These are phyloP conservation scores for Tylochromis polylepis DNA, from an alignment of 2,113 vertebrate genomes.

Conservation along the genomic window DNA sequence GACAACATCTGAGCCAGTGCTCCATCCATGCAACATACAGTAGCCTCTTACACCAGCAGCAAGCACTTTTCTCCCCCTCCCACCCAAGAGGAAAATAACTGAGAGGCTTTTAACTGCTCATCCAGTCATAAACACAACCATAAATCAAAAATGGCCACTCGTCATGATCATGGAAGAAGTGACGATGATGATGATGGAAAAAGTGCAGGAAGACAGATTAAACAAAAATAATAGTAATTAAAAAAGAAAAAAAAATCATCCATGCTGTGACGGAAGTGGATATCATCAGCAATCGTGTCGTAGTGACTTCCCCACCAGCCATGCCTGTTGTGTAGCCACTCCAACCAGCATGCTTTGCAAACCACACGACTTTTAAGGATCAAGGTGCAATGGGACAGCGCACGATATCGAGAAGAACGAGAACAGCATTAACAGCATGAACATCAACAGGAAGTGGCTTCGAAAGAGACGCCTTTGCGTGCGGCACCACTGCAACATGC, in stretches of 20 bases:
- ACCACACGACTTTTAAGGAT: slow-evolving; percentile 57
- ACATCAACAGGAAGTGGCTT: slow-evolving; percentile 44
- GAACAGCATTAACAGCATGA: slow-evolving; percentile 21
- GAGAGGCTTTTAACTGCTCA: slow-evolving; percentile 28
- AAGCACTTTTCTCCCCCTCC: slow-evolving; percentile 30
- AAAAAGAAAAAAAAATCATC: slow-evolving; percentile 32
- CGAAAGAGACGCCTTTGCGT: slow-evolving; percentile 31
- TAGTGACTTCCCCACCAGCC: slow-evolving; percentile 29
- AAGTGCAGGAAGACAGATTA: slow-evolving; percentile 40
- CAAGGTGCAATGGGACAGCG: slow-evolving; percentile 62
- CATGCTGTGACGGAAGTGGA: slow-evolving; percentile 65
- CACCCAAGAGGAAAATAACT: slow-evolving; percentile 24
- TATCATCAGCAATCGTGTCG: slow-evolving; percentile 12
- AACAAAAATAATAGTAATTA: background rate
- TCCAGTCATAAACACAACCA: slow-evolving; percentile 39
- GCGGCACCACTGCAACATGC: slow-evolving; percentile 58
- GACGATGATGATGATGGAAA: slow-evolving; percentile 49
- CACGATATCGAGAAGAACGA: slow-evolving; percentile 44
- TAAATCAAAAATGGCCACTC: slow-evolving; percentile 43
- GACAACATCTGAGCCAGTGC: slow-evolving; percentile 18
- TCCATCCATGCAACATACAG: slow-evolving; percentile 64
- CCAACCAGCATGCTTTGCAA: slow-evolving; percentile 70
- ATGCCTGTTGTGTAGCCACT: slow-evolving; percentile 63
- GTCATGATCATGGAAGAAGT: slow-evolving; percentile 48
- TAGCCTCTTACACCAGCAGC: slow-evolving; percentile 45